Percentiles rank a stretch among this genome's conserved stretches.
These are phyloP conservation scores for Idris sp. DNA, from an alignment of 1,140 invertebrate species.

Conservation along the genomic window DNA sequence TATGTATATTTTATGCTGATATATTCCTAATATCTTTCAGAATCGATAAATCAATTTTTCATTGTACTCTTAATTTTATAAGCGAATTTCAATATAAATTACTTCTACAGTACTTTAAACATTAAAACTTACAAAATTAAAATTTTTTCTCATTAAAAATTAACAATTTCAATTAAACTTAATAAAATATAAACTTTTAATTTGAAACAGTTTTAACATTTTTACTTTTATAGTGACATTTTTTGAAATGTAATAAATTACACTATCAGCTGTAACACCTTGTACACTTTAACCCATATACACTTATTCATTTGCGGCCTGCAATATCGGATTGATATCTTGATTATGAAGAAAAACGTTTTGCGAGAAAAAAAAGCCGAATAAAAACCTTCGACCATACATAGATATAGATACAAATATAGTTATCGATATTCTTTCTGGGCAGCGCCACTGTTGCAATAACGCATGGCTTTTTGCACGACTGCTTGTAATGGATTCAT, in stretches of 20 bases:
- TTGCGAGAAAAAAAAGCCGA: slow-evolving; percentile 31
- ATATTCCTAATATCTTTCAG: slow-evolving; percentile 6
- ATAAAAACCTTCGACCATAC: slow-evolving; percentile 22
- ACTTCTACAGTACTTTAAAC: too few relatives aligned
- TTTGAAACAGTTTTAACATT: too few relatives aligned
- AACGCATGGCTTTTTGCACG: slow-evolving; percentile 46
- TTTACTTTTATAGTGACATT: background rate
- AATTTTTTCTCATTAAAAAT: too few relatives aligned
- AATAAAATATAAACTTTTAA: too few relatives aligned
- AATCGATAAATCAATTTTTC: slow-evolving; percentile 6
- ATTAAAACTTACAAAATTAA: too few relatives aligned
- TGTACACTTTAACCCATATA: slow-evolving; percentile 25
- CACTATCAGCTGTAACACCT: slow-evolving; percentile 16
- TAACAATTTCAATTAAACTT: too few relatives aligned
- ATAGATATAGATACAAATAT: slow-evolving; percentile 25
- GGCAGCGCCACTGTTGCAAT: slow-evolving; percentile 31
- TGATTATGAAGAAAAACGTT: slow-evolving; percentile 48
- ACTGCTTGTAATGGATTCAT: slow-evolving; percentile 58
- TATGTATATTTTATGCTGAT: slow-evolving; percentile 5
- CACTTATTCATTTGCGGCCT: slow-evolving; percentile 19
- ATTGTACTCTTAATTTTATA: too few relatives aligned
- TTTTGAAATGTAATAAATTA: background rate
- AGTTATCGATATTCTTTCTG: slow-evolving; percentile 42
- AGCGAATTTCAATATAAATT: too few relatives aligned
- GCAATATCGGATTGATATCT: slow-evolving; percentile 44